Base-by-base conservation (phyloP, 2,888 invertebrate species). In the Pecten maximus region DNA sequence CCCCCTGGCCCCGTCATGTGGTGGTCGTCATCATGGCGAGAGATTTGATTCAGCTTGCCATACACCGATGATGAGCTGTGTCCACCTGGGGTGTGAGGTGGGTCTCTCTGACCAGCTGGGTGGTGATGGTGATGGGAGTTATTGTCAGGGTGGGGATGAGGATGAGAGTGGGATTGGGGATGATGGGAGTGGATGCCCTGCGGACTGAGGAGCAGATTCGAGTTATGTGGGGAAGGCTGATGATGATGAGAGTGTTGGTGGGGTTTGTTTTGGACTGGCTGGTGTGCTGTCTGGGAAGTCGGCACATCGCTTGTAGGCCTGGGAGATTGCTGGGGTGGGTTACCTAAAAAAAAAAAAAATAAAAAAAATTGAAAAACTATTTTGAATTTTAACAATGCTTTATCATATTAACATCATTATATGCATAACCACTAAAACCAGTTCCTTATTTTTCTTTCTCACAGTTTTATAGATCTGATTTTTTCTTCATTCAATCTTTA, bases 181-280 rank as follows among this genome's bases (percentile, higher is more conserved):
- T 74, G 74, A 74, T 74, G 74, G 35, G 74, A 35, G 54, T 54
- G 54, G n/a, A n/a, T 6, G 15, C 74, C 35, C 28, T 74, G 74
- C 48, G 88, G 60, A 54, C 88, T 91, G 87, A 60, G 87, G 90
- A 60, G 89, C 88, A 39, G 87, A 48, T 89, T 90, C 23, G 23
- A 87, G 88, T 60, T 89, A 44, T n/a, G 89, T 87, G 50, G 89
- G 40, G 44, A 89, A 88, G 74, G 74, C 35, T 74, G 74, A 74
- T 74, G 74, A 89, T 91, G 91, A 89, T 90, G 89, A 89, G 87
- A 91, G 35, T 90, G 23, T 44, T 91, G 91, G 86, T 89, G 91
- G 89, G 88, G 89, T n/a, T 48, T 28, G 40, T 35, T 28, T 40
- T 87, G 87, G 40, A 39, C 28, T 28, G 40, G 88, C 40, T 48